Base-by-base conservation (phyloP, 2,888 invertebrate genomes). In the Oscheius onirici region DNA sequence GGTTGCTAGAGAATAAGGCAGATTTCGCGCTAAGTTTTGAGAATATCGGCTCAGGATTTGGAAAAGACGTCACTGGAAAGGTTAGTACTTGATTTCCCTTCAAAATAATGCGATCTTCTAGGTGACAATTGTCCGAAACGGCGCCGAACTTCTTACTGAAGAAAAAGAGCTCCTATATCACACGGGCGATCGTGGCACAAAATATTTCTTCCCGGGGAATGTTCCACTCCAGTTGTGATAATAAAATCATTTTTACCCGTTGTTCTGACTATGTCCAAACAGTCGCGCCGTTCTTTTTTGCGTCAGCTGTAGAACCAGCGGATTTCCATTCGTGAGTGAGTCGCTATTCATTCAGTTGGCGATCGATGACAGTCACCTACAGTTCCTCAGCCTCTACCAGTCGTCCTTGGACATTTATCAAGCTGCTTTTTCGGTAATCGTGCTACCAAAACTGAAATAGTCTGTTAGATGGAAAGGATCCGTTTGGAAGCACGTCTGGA, bases 401-500 rank as follows among this genome's bases (percentile, higher is more conserved):
- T 6, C 68, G 77, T 34, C 82, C 82, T 10, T 82, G 81, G 81
- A 81, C 82, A 1, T 75, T 82, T 49, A 17, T 82, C 1, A 74
- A 69, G 10, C 72, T 82, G 6, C 70, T 82, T 46, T 79, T 75
- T 49, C 44, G 79, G 74, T 80, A 20, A 8, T 34, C n/a, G n/a
- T n/a, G n/a, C n/a, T n/a, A n/a, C n/a, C n/a, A n/a, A n/a, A n/a
- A n/a, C n/a, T 3, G 34, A 34, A 49, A 44, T 28, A n/a, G n/a
- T 43, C n/a, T 13, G 71, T 65, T 51, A 76, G 79, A 74, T 82
- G 82, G 82, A 71, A 76, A 28, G 84, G 84, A 0, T 82, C 82
- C 0, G 78, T 84, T 10, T 84, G 84, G 84, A 83, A 83, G 55
- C 81, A 79, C n/a, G 78, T 85, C 24, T 79, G 82, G 79, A 73